Evolutionary conservation across 2,113 vertebrate genomes (phyloP).

Genomic region (Murina feae): DNA sequence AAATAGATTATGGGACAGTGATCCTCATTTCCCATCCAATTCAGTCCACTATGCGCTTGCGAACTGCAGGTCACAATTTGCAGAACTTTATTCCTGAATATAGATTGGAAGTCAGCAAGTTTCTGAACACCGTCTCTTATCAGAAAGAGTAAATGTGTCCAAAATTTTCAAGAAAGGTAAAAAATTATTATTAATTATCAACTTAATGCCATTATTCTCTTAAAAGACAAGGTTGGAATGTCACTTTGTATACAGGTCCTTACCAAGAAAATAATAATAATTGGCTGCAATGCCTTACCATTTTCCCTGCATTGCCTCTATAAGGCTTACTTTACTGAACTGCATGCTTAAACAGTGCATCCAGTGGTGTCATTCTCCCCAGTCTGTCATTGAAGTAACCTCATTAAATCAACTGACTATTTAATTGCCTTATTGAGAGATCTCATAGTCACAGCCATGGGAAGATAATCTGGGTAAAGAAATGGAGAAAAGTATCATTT

Average conservation of each 20-base stretch:
- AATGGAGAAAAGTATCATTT: neutral
- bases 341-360: neutral
- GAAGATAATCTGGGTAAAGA: neutral
- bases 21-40: neutral
- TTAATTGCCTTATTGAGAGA: constrained; percentile 21
- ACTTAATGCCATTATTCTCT: neutral
- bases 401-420: constrained; percentile 29
- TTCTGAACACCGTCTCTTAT: neutral
- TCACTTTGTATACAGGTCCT: neutral
- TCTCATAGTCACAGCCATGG: neutral
- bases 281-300: neutral
- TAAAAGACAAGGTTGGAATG: neutral
- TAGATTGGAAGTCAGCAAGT: neutral
- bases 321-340: neutral
- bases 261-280: neutral
- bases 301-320: neutral
- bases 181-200: neutral
- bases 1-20: neutral
- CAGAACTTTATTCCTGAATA: neutral
- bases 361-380: neutral
- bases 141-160: constrained; percentile 23
- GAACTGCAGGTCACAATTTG: neutral
- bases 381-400: neutral
- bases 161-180: constrained; percentile 13
- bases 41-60: neutral